Base-by-base conservation (phyloP, 2,113 vertebrate species). In the Sterrhoptilus dennistouni region DNA sequence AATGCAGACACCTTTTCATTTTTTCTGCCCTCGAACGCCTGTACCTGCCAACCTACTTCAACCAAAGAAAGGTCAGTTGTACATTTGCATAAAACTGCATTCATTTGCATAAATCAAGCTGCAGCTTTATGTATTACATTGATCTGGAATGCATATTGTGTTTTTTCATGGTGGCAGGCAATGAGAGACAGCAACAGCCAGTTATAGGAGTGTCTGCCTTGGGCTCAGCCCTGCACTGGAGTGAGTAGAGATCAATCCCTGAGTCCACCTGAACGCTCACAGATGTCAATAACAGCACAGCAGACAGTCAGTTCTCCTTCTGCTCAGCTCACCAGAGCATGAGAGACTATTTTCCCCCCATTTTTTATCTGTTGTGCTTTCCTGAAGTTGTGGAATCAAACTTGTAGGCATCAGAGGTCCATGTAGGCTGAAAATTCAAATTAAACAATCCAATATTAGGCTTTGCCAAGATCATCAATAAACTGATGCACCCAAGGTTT, bases 91-190 rank as follows among this genome's bases (percentile, higher is more conserved):
- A 93, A 91, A 91, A 74, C 57, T 0, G 5, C 93, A 93, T 96
- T 12, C 21, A 93, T 96, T 95, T 96, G 88, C 93, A 94, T 95
- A 90, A 92, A 87, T 93, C 68, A 88, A 83, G 56, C 44, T 31
- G 29, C 50, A 70, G 17, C 83, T 94, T 90, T 84, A 28, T 80
- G 5, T 24, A 49, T 71, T 78, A 29, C 85, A 29, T 56, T 90
- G 85, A 11, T 95, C 88, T 70, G 36, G 75, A 69, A 68, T 49
- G 35, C 33, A n/a, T 13, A 52, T 16, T 40, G 60, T 78, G 60
- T 3, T 85, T 88, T 85, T 42, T 47, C 0, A 0, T 28, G 31
- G 79, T 68, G 66, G 24, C 68, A 68, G 60, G 63, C 33, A 7
- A 50, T 60, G 42, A 82, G 78, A 64, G 33, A 54, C 29, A 65